phyloP scores from a whole-genome alignment of 2,113 vertebrate genomes.

The Cranoglanis bouderius region DNA sequence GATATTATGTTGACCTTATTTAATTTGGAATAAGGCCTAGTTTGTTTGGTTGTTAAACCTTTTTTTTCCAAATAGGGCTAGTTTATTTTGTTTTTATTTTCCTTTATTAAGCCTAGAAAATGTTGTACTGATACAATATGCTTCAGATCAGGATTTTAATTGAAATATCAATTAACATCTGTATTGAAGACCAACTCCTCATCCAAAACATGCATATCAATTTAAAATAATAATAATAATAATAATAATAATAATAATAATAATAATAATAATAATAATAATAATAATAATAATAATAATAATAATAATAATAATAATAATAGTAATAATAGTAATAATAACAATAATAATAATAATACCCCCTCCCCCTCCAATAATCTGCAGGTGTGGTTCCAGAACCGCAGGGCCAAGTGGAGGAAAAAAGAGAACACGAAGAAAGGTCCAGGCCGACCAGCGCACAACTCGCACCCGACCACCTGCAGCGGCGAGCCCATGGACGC shows the following conservation, averaged over 20 bases:
- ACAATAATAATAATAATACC: background rate
- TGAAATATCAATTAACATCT: background rate
- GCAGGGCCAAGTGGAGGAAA: conserved; percentile 97
- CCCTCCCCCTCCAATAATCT: conserved; percentile 65
- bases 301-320: background rate
- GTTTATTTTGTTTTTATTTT: background rate
- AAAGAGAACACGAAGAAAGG: conserved; percentile 99
- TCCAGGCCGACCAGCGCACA: conserved; percentile 94
- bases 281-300: background rate
- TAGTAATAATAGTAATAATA: background rate
- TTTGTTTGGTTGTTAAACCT: background rate
- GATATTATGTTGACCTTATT: background rate
- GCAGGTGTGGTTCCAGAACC: conserved; percentile 99
- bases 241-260: background rate
- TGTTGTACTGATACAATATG: background rate
- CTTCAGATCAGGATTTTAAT: background rate
- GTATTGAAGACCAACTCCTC: background rate
- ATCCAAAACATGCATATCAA: background rate
- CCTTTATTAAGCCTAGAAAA: no score
- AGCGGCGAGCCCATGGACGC: conserved; percentile 98
- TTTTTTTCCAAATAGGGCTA: background rate
- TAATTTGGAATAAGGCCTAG: background rate
- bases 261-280: background rate
- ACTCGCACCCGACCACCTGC: conserved; percentile 96
- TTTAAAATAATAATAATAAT: background rate